Evolutionary conservation across 2,113 vertebrate genomes (phyloP).

Genomic region (Saguinus midas): DNA sequence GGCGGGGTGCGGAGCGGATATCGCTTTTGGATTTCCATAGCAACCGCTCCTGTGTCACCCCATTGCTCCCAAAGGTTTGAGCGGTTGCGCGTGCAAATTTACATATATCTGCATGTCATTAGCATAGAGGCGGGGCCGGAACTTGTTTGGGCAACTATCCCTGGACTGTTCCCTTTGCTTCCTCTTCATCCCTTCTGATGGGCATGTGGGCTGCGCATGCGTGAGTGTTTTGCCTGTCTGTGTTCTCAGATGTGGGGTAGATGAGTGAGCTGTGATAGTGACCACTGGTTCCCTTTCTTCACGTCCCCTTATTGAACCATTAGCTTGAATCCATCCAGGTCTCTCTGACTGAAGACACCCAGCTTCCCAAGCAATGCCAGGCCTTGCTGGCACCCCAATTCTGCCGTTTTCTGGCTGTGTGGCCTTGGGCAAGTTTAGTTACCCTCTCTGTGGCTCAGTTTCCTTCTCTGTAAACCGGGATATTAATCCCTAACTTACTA

Average conservation of each 20-base stretch:
- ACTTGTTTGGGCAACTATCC: constrained; percentile 63
- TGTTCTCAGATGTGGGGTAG: background rate
- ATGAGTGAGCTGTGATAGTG: background rate
- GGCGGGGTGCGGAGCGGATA: background rate
- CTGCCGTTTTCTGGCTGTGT: background rate
- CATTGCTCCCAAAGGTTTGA: constrained; percentile 68
- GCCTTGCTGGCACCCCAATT: background rate
- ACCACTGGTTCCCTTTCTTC: background rate
- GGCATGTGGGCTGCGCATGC: constrained; percentile 10
- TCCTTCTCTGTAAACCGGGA: constrained; percentile 3
- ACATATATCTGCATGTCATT: constrained; percentile 72
- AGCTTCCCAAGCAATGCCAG: background rate
- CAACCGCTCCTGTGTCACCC: constrained; percentile 56
- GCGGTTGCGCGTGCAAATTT: constrained; percentile 42
- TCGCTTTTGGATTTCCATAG: constrained; percentile 66
- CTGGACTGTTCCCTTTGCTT: constrained; percentile 44
- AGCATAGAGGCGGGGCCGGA: constrained; percentile 62
- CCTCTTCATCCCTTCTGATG: background rate
- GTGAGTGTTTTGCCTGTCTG: constrained; percentile 23
- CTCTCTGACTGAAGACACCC: background rate
- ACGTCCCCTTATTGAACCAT: background rate
- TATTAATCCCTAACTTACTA: constrained; percentile 1
- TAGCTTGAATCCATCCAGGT: background rate
- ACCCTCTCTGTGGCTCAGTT: background rate
- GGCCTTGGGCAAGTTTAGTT: constrained; percentile 7